These are phyloP conservation scores for Sparus aurata DNA, from an alignment of 2,797 vertebrate genomes.

Conservation along the genomic window DNA sequence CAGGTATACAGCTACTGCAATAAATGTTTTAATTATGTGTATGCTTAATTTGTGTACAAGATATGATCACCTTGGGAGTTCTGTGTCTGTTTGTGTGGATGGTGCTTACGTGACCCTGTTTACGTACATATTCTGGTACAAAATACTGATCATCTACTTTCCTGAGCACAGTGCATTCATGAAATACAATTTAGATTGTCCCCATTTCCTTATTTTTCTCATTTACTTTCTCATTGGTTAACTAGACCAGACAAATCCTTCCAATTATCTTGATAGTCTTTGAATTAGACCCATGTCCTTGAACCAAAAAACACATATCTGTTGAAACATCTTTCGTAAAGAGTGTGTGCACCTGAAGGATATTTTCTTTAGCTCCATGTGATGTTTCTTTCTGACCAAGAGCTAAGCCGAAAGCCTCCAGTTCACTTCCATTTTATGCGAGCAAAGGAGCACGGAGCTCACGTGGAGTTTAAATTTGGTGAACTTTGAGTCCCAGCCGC, in stretches of 20 bases:
- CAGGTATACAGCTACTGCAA: constrained; percentile 99
- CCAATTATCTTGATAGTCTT: background rate
- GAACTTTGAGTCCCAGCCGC: too few species aligned
- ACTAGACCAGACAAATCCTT: background rate
- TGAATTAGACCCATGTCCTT: constrained; percentile 2
- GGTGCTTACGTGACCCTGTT: constrained; percentile 1
- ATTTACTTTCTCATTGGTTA: constrained; percentile 2
- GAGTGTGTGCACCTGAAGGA: background rate
- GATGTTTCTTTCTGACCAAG: too few species aligned
- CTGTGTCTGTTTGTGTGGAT: constrained; percentile 47
- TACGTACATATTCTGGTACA: background rate
- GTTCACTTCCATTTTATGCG: too few species aligned
- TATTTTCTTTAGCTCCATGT: background rate
- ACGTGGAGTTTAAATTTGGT: too few species aligned
- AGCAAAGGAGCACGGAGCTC: too few species aligned
- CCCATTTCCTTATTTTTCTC: background rate
- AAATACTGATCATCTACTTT: constrained; percentile 4
- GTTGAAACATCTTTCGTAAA: constrained; percentile 3
- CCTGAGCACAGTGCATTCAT: background rate
- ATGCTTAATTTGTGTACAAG: constrained; percentile 76
- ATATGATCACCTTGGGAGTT: constrained; percentile 42
- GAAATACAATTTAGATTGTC: background rate
- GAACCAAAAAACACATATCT: background rate
- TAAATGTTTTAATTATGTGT: constrained; percentile 98
- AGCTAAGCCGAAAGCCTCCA: too few species aligned